These are phyloP conservation scores for Eulemur albifrons DNA, from an alignment of 2,797 vertebrate genomes.

Conservation along the genomic window DNA sequence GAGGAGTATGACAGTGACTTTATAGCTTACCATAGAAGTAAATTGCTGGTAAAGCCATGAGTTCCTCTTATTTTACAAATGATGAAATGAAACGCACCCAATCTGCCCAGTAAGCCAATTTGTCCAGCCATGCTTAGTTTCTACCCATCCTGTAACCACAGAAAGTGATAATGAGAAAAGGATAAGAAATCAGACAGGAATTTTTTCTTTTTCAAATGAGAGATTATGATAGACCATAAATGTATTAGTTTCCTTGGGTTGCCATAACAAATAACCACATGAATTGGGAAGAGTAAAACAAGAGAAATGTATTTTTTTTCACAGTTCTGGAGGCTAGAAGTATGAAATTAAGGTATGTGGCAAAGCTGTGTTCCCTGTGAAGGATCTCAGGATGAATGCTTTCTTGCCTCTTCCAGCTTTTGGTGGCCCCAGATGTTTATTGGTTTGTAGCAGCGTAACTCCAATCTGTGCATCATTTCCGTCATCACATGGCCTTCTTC, in stretches of 20 bases:
- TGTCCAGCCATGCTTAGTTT: not conserved
- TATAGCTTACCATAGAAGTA: not conserved
- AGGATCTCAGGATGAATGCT: not conserved
- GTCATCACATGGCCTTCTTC: not conserved
- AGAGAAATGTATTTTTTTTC: not conserved
- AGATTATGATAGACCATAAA: not conserved
- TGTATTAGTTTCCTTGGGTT: not conserved
- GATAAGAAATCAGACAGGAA: not conserved
- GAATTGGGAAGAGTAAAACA: not conserved
- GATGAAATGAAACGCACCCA: not conserved
- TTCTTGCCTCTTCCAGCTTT: not conserved
- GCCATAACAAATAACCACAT: not conserved
- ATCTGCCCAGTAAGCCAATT: not conserved
- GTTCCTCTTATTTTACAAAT: not conserved
- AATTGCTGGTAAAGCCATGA: not conserved
- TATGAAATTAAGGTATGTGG: not conserved
- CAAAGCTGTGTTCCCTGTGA: not conserved
- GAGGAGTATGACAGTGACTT: not conserved
- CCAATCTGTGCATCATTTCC: not conserved
- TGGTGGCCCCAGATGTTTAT: not conserved
- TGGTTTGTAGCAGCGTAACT: not conserved
- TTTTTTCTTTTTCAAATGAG: not conserved
- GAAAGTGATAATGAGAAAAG: not conserved
- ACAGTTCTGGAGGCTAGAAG: not conserved
- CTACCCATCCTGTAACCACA: accelerated